These are phyloP conservation scores for Chitala chitala DNA, from an alignment of 2,113 vertebrate genomes.

Conservation along the genomic window DNA sequence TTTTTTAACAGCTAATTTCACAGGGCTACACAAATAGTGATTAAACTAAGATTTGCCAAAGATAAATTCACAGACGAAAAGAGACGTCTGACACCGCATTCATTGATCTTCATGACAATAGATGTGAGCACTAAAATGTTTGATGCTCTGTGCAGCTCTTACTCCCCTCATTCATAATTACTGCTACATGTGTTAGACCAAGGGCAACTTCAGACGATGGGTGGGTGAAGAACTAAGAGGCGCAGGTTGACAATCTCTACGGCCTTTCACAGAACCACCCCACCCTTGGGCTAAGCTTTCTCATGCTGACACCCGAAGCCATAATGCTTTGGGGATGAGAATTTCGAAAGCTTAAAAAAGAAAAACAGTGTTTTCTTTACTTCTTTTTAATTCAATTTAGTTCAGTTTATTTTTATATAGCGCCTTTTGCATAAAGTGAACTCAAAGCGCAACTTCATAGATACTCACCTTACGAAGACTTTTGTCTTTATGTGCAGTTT, in stretches of 20 bases:
- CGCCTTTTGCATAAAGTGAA: too few species aligned
- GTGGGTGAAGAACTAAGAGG: constrained; percentile 56
- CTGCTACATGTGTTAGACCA: constrained; percentile 77
- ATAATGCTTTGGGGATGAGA: constrained; percentile 68
- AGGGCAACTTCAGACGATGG: constrained; percentile 74
- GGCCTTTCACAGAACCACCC: constrained; percentile 54
- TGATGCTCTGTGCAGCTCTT: constrained; percentile 75
- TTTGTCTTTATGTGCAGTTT: too few species aligned
- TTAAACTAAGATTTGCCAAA: constrained; percentile 64
- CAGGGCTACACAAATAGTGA: constrained; percentile 60
- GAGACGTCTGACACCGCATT: constrained; percentile 60
- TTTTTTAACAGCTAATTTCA: constrained; percentile 55
- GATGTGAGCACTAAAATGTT: constrained; percentile 69
- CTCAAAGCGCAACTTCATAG: constrained; percentile 33
- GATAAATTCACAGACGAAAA: constrained; percentile 47
- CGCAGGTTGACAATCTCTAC: constrained; percentile 61
- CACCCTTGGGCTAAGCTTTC: constrained; percentile 65
- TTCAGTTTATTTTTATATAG: too few species aligned
- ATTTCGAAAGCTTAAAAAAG: constrained; percentile 66
- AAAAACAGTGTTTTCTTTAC: constrained; percentile 38
- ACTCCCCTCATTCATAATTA: constrained; percentile 77
- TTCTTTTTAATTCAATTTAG: constrained; percentile 33
- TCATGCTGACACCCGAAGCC: constrained; percentile 65
- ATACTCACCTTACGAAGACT: too few species aligned
- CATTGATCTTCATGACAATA: constrained; percentile 78